Percentiles rank a stretch among this genome's conserved stretches.
Evolutionary conservation across 2,113 vertebrate genomes (phyloP).

Genomic region (Anthoscopus minutus): DNA sequence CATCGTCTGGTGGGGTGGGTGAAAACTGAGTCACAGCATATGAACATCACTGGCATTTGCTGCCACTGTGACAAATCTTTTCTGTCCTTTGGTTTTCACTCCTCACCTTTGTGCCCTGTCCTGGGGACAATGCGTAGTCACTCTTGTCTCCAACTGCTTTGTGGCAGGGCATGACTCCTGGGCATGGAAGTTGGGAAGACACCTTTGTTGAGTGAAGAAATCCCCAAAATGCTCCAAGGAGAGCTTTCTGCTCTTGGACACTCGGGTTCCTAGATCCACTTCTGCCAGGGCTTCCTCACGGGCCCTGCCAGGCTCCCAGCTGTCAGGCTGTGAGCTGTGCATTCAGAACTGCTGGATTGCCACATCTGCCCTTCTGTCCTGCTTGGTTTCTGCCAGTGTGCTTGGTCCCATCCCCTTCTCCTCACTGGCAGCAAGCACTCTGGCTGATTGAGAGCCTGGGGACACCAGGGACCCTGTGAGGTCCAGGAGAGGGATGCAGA

Average conservation of each 20-base stretch:
- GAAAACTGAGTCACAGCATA: background rate
- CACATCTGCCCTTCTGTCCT: background rate
- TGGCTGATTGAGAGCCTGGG: background rate
- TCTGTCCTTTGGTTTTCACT: background rate
- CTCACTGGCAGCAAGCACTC: background rate
- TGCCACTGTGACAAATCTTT: background rate
- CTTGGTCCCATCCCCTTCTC: background rate
- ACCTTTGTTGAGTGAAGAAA: background rate
- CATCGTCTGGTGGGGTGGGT: fast-evolving
- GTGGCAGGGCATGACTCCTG: background rate
- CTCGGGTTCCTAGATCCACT: background rate
- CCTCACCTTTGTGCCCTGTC: background rate
- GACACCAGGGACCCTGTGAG: background rate
- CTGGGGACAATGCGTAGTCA: background rate
- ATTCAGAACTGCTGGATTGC: background rate
- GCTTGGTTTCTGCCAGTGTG: background rate
- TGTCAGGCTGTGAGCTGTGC: background rate
- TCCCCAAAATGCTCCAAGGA: background rate
- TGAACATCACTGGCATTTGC: background rate
- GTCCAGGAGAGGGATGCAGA: background rate
- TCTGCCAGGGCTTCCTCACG: background rate
- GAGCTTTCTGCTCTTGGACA: background rate
- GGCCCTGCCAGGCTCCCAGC: background rate
- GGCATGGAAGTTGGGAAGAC: background rate
- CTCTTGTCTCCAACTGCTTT: background rate